Evolutionary conservation across 2,797 vertebrate species (phyloP).

Genomic region (Carcharodon carcharias): DNA sequence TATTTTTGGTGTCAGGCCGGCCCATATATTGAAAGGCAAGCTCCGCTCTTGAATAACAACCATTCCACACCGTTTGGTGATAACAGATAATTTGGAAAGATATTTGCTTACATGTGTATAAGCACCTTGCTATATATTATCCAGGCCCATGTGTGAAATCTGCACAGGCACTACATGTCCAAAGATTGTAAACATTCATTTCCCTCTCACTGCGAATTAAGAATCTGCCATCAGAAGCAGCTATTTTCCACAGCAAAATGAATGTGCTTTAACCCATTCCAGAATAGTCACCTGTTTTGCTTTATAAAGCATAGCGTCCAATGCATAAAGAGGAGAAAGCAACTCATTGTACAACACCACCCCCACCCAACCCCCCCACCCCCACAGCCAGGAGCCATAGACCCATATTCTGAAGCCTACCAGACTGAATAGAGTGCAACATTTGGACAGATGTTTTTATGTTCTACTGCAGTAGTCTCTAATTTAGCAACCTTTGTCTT

Average conservation of each 20-base stretch:
- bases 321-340: neutral
- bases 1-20: constrained; percentile 69
- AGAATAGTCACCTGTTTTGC: neutral
- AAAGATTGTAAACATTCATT: constrained; percentile 49
- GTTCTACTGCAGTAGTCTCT: neutral
- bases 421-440: neutral
- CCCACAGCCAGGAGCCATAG: neutral
- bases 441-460: neutral
- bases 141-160: constrained; percentile 45
- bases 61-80: constrained; percentile 70
- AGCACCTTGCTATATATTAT: constrained; percentile 60
- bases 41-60: constrained; percentile 66
- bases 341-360: neutral
- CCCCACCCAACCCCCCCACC: neutral
- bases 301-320: neutral
- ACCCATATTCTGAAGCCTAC: neutral
- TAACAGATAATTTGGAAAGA: constrained; percentile 79
- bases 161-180: constrained; percentile 46
- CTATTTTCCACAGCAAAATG: constrained; percentile 61
- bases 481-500: neutral
- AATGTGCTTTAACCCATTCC: constrained; percentile 51
- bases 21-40: constrained; percentile 65
- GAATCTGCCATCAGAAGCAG: constrained; percentile 58
- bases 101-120: constrained; percentile 76
- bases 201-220: constrained; percentile 51